These are phyloP conservation scores for Hybognathus amarus DNA, from an alignment of 2,797 vertebrate genomes.

Conservation along the genomic window DNA sequence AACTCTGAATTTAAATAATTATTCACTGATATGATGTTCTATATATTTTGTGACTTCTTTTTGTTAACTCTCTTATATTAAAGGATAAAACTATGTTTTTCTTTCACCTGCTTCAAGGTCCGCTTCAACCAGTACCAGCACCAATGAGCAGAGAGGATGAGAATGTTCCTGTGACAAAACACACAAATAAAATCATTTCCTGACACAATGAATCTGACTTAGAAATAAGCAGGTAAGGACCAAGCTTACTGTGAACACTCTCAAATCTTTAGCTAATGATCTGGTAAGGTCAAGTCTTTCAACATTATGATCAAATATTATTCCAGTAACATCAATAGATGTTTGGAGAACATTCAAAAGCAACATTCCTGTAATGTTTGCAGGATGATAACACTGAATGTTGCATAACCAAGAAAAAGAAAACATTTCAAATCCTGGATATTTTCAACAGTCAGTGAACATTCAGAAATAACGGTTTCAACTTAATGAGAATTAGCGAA, in stretches of 20 bases:
- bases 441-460: neutral
- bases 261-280: neutral
- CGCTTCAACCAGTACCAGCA: slow-evolving; percentile 69
- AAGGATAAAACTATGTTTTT: neutral
- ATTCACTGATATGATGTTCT: neutral
- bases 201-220: neutral
- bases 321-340: neutral
- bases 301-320: neutral
- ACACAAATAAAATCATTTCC: neutral
- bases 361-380: neutral
- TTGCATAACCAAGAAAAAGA: neutral
- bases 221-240: neutral
- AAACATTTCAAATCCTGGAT: neutral
- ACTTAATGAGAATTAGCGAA: neutral
- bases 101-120: slow-evolving; percentile 69
- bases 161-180: slow-evolving; percentile 68
- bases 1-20: neutral
- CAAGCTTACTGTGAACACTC: too few relatives aligned
- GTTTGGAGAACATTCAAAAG: neutral
- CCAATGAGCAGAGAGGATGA: slow-evolving; percentile 70
- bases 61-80: slow-evolving; percentile 48
- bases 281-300: neutral
- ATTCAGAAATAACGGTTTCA: neutral
- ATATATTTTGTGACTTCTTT: neutral
- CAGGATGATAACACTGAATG: neutral